These are phyloP conservation scores for Bungarus multicinctus DNA, from an alignment of 2,113 vertebrate genomes.

Conservation along the genomic window DNA sequence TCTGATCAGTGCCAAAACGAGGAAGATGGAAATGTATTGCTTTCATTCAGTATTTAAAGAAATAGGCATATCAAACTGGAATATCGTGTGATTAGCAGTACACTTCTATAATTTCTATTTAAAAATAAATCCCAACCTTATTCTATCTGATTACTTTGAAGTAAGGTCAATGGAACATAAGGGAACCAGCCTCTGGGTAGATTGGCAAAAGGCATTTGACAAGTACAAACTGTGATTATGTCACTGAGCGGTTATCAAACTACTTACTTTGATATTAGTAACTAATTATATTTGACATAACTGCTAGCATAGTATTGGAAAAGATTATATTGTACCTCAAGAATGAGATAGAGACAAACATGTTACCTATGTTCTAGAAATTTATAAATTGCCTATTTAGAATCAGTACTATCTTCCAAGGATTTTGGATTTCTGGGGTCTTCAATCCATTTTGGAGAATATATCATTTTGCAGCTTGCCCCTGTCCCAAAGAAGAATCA, in stretches of 20 bases:
- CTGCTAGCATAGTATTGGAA: constrained; percentile 19
- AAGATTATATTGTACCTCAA: constrained; percentile 29
- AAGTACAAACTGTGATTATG: neutral
- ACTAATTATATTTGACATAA: constrained; percentile 19
- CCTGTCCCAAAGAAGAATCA: neutral
- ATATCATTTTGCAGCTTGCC: neutral
- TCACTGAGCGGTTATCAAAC: neutral
- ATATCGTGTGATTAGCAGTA: neutral
- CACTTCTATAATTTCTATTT: neutral
- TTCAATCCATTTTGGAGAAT: neutral
- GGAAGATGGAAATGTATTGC: constrained; percentile 29
- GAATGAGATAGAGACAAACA: constrained; percentile 33
- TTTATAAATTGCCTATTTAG: constrained; percentile 34
- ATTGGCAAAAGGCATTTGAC: neutral
- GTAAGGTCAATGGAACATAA: neutral
- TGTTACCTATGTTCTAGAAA: constrained; percentile 51
- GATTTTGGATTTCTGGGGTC: neutral
- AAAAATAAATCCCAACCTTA: neutral
- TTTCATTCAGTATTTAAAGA: constrained; percentile 41
- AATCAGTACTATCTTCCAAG: neutral
- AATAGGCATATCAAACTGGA: neutral
- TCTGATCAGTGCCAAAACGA: constrained; percentile 4
- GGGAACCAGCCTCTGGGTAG: neutral
- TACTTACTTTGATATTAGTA: neutral
- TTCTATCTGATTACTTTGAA: neutral